A percentile compares a stretch with the other conserved stretches of the same genome.
Conservation (phyloP, 2,888 invertebrate species). For the Panzeria rudis region DNA sequence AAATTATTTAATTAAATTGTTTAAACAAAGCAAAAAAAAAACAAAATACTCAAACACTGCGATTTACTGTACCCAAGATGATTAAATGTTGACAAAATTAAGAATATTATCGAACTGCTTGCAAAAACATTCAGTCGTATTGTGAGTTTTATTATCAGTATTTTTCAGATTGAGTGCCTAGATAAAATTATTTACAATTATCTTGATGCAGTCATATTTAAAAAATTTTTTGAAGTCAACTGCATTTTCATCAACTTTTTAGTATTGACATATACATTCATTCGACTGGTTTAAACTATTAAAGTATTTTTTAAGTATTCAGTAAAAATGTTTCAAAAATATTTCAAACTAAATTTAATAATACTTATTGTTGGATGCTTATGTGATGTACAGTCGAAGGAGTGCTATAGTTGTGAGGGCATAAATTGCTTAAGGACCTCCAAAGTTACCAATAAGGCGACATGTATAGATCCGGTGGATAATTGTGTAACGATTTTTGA, state of each 20-base stretch:
- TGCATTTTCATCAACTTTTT: conserved; percentile 40
- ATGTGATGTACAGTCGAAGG: conserved; percentile 64
- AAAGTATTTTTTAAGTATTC: not conserved
- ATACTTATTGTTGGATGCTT: conserved; percentile 18
- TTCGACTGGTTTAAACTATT: conserved; percentile 31
- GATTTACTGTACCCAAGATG: conserved; percentile 41
- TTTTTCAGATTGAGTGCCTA: conserved; percentile 43
- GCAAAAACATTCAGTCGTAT: not conserved
- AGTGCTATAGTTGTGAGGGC: conserved; percentile 80
- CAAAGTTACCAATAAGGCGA: conserved; percentile 73
- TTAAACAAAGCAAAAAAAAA: not conserved
- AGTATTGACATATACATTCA: conserved; percentile 45
- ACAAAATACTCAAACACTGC: conserved; percentile 32
- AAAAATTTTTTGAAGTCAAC: conserved; percentile 1
- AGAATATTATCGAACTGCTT: not conserved
- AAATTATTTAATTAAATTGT: conserved; percentile 35
- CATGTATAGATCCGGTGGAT: conserved; percentile 79
- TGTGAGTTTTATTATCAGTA: conserved; percentile 43
- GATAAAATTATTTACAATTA: conserved; percentile 55
- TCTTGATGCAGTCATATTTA: conserved; percentile 7
- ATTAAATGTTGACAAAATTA: conserved; percentile 18
- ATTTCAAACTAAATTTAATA: not conserved
- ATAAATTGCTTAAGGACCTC: conserved; percentile 79
- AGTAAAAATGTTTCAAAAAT: conserved; percentile 34
- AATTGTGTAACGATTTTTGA: conserved; percentile 80